Evolutionary conservation across 2,888 invertebrate species (phyloP).

Genomic region (Clostera curtula): DNA sequence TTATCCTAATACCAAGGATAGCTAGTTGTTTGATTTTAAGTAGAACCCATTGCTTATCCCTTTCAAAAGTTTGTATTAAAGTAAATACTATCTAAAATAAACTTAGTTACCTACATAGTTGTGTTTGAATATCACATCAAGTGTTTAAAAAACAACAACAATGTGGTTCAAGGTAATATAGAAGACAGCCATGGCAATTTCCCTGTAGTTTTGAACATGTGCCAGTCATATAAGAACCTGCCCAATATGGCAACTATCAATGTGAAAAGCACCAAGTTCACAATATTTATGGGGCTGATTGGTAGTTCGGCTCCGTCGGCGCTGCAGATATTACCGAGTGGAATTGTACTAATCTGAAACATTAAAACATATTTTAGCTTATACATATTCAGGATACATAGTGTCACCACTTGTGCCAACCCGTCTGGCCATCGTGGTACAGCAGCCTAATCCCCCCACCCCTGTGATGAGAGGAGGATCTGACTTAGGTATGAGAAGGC

Average conservation of each 20-base stretch:
- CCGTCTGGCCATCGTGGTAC: no score
- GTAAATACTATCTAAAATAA: no score
- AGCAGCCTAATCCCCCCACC: no score
- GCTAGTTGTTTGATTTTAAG: no score
- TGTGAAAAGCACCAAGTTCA: constrained; percentile 80
- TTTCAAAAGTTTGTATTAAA: no score
- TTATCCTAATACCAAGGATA: no score
- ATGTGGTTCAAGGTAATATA: constrained; percentile 76
- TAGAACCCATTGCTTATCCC: no score
- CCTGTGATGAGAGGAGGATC: no score
- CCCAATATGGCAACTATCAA: constrained; percentile 82
- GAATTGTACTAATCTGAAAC: constrained; percentile 80
- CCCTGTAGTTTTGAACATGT: constrained; percentile 85
- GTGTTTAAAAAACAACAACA: background rate
- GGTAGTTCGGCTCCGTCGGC: constrained; percentile 51
- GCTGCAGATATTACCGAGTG: constrained; percentile 81
- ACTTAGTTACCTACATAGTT: no score
- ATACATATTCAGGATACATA: no score
- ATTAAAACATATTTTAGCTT: constrained; percentile 9
- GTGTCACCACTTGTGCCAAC: no score
- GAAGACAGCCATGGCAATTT: constrained; percentile 89
- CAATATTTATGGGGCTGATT: constrained; percentile 81
- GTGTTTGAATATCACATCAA: background rate
- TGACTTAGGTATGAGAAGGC: no score
- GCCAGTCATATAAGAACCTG: constrained; percentile 88